Evolutionary conservation across 2,113 vertebrate genomes (phyloP).

Genomic region (Megalops atlanticus): DNA sequence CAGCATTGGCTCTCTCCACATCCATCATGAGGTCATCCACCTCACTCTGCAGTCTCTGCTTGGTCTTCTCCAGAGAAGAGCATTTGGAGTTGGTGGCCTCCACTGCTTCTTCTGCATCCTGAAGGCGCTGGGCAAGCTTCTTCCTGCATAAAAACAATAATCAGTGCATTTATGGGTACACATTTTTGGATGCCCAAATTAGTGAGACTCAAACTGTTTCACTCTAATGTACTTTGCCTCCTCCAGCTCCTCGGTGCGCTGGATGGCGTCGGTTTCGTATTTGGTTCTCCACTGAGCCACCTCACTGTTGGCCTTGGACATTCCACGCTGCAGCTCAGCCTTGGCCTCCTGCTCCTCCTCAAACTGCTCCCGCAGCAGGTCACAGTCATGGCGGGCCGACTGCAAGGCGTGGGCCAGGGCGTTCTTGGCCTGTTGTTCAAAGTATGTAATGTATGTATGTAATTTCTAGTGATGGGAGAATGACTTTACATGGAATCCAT

Average conservation of each 20-base stretch:
- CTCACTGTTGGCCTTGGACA: conserved; percentile 66
- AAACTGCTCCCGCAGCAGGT: no score
- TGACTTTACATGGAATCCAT: not conserved
- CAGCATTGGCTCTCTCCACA: conserved; percentile 34
- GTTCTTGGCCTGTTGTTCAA: conserved; percentile 53
- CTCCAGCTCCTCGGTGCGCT: conserved; percentile 83
- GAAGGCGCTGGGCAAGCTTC: conserved; percentile 58
- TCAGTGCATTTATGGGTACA: not conserved
- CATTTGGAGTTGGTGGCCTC: conserved; percentile 61
- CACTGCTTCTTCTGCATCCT: conserved; percentile 62
- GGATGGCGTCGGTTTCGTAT: conserved; percentile 84
- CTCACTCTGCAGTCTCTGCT: conserved; percentile 57
- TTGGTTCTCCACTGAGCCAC: conserved; percentile 82
- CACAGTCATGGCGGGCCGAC: no score
- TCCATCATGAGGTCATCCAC: conserved; percentile 60
- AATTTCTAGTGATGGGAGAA: not conserved
- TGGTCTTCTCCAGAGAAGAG: conserved; percentile 65
- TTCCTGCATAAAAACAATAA: conserved; percentile 49
- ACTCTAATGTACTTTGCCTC: conserved; percentile 69
- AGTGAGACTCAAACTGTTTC: not conserved
- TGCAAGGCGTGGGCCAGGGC: conserved; percentile 65
- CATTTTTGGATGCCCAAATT: not conserved
- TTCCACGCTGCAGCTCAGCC: conserved; percentile 57
- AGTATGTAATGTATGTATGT: not conserved
- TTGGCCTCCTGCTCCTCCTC: no score